phyloP scores from a whole-genome alignment of 1,140 invertebrate species.

The Leptoteleia sp. region DNA sequence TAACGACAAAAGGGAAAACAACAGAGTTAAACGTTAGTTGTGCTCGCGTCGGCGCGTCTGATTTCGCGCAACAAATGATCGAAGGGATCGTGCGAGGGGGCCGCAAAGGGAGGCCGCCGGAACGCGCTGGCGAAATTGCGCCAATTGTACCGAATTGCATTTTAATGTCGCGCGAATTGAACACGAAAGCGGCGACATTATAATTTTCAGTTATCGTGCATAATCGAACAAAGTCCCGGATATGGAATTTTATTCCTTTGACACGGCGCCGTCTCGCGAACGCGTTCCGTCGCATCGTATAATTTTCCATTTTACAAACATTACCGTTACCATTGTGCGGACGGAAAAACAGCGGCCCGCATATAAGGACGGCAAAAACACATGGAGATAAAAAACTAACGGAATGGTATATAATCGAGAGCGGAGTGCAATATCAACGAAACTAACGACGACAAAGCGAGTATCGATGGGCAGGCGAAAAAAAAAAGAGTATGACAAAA shows the following conservation, averaged over 20 bases:
- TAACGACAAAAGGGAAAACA: no score
- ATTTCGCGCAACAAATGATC: constrained; percentile 1
- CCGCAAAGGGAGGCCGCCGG: background rate
- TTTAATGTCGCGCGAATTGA: constrained; percentile 23
- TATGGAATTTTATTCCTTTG: constrained; percentile 35
- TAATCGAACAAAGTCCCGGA: constrained; percentile 47
- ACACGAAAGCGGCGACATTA: background rate
- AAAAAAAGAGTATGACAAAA: background rate
- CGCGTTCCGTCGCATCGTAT: constrained; percentile 26
- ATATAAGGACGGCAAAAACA: constrained; percentile 15
- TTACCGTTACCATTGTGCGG: constrained; percentile 39
- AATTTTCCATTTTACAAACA: constrained; percentile 58
- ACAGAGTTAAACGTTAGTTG: constrained; percentile 9
- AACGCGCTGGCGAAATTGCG: no score
- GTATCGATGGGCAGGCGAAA: background rate
- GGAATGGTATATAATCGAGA: constrained; percentile 17
- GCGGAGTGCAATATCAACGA: background rate
- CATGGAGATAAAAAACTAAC: constrained; percentile 5
- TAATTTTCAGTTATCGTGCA: constrained; percentile 40
- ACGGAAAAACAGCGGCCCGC: constrained; percentile 13
- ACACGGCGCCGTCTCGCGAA: constrained; percentile 8
- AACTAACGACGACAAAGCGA: constrained; percentile 4
- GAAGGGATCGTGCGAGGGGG: background rate
- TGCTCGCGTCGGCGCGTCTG: constrained; percentile 1
- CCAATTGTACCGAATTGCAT: constrained; percentile 25